Percentiles rank a stretch among this genome's conserved stretches.
Conservation (phyloP, 2,888 invertebrate genomes). For the Erynnis tages region DNA sequence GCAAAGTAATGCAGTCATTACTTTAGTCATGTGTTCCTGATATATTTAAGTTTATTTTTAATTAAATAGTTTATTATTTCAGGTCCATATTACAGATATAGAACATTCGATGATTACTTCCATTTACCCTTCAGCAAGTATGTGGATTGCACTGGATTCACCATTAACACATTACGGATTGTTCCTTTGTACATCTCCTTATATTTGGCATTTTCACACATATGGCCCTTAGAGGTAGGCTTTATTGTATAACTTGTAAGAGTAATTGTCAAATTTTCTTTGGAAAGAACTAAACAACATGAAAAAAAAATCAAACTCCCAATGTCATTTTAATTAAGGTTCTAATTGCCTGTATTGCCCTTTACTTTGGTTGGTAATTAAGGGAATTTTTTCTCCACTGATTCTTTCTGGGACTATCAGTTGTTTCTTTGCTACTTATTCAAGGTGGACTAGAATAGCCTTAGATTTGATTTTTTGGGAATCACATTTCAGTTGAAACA, state of each 20-base stretch:
- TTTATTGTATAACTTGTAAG: not conserved
- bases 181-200: conserved; percentile 85
- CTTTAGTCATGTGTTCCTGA: not conserved
- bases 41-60: not conserved
- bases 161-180: conserved; percentile 84
- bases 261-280: not conserved
- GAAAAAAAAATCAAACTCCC: no score
- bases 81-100: conserved; percentile 97
- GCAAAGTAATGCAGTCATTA: no score
- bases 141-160: conserved; percentile 82
- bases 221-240: conserved; percentile 89
- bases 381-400: no score
- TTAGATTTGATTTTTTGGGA: no score
- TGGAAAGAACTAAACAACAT: no score
- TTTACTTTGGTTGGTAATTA: no score
- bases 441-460: no score
- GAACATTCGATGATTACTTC: conserved; percentile 91
- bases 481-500: no score
- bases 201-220: conserved; percentile 84
- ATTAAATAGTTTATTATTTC: conserved; percentile 43
- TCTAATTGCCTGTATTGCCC: no score
- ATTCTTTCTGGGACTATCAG: no score
- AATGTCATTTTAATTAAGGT: no score
- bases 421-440: no score
- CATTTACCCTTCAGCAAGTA: conserved; percentile 84